phyloP scores from a whole-genome alignment of 2,113 vertebrate genomes.

The Tychaedon coryphoeus region DNA sequence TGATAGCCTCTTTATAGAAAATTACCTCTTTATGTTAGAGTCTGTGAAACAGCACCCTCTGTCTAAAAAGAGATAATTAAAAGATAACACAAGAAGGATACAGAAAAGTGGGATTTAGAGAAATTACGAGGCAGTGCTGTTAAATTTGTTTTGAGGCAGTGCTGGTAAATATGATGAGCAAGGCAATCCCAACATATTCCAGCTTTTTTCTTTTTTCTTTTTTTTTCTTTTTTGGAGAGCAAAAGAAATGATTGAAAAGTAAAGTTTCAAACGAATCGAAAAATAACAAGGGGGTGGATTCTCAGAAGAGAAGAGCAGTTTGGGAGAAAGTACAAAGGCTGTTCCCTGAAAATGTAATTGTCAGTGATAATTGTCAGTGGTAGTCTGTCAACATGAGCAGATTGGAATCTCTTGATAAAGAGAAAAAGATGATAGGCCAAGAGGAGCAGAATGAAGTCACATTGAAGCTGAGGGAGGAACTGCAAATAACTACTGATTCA shows the following conservation, averaged over 20 bases:
- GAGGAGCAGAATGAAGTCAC: neutral
- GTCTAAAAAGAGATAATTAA: neutral
- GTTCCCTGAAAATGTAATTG: conserved; percentile 44
- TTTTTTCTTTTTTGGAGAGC: neutral
- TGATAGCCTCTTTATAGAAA: neutral
- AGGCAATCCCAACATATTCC: neutral
- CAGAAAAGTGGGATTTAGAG: neutral
- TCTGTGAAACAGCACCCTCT: neutral
- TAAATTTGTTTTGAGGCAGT: neutral
- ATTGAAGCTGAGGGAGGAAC: neutral
- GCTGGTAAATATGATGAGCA: neutral
- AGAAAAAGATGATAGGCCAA: conserved; percentile 8
- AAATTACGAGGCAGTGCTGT: neutral
- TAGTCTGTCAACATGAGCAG: conserved; percentile 37
- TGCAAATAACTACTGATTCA: neutral
- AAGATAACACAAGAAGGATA: neutral
- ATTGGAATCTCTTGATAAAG: conserved; percentile 47
- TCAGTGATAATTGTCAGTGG: conserved; percentile 20
- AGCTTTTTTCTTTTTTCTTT: neutral
- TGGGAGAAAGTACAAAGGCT: conserved; percentile 22
- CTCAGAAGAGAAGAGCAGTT: neutral
- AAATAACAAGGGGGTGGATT: neutral
- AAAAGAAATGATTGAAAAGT: neutral
- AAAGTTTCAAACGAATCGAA: neutral
- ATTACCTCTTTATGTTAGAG: neutral